phyloP scores from a whole-genome alignment of 2,888 invertebrate species.

The Eilema griseolum region DNA sequence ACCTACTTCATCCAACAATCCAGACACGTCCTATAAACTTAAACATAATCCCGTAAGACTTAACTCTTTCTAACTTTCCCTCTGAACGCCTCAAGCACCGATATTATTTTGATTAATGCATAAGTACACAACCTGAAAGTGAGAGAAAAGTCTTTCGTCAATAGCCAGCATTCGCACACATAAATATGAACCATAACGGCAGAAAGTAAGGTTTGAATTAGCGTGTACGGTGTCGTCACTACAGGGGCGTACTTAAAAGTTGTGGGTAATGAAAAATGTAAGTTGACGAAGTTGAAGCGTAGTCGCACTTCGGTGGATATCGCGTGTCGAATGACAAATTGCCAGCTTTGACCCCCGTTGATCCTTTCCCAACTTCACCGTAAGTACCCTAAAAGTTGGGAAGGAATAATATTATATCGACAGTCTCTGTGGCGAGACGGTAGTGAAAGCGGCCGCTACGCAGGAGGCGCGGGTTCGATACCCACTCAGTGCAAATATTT shows the following conservation, averaged over 20 bases:
- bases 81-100: slow-evolving; percentile 38
- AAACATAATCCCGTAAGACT: slow-evolving; percentile 29
- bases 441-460: too few relatives aligned
- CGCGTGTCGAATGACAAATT: slow-evolving; percentile 82
- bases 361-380: slow-evolving; percentile 60
- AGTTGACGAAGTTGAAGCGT: slow-evolving; percentile 68
- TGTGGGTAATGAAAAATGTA: slow-evolving; percentile 76
- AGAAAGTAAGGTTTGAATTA: slow-evolving; percentile 32
- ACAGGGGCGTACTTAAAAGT: slow-evolving; percentile 59
- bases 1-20: slow-evolving; percentile 3
- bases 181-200: slow-evolving; percentile 16
- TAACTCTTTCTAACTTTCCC: slow-evolving; percentile 42
- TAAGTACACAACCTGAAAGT: slow-evolving; percentile 36
- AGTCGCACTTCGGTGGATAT: slow-evolving; percentile 69
- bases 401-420: slow-evolving; percentile 44
- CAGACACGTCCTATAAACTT: slow-evolving; percentile 20
- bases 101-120: slow-evolving; percentile 54
- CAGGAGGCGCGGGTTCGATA: too few relatives aligned
- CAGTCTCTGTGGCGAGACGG: too few relatives aligned
- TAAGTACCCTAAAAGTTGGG: slow-evolving; percentile 51
- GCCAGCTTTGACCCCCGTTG: slow-evolving; percentile 62
- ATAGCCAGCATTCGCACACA: not conserved
- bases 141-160: slow-evolving; percentile 45
- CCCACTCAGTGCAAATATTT: too few relatives aligned
- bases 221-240: slow-evolving; percentile 7